phyloP scores from a whole-genome alignment of 2,797 vertebrate genomes.

The Falco novaeseelandiae region DNA sequence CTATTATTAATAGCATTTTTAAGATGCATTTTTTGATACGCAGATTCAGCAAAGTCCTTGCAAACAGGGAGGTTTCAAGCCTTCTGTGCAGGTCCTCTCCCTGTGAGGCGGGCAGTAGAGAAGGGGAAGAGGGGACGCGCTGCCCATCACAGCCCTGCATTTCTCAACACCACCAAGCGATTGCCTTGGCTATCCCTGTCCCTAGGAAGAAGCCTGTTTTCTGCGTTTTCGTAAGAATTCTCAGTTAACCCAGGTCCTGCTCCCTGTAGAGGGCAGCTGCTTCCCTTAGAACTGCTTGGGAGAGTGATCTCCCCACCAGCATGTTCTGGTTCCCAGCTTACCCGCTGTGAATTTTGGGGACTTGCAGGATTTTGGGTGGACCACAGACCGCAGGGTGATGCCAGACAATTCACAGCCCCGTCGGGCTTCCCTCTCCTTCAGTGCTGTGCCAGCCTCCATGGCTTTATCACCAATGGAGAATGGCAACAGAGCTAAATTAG shows the following conservation, averaged over 20 bases:
- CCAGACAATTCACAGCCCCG: fast-evolving
- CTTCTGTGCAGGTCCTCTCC: not conserved
- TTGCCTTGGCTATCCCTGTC: not conserved
- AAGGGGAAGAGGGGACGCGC: not conserved
- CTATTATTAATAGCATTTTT: not conserved
- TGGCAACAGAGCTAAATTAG: not conserved
- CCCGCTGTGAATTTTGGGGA: fast-evolving
- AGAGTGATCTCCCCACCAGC: not conserved
- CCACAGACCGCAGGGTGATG: fast-evolving
- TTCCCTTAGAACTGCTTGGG: not conserved
- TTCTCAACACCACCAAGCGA: not conserved
- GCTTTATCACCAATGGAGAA: fast-evolving
- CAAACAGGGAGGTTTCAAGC: not conserved
- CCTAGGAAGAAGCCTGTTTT: not conserved
- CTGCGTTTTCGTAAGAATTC: not conserved
- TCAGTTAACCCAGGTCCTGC: not conserved
- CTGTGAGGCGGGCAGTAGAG: fast-evolving
- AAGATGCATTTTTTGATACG: fast-evolving
- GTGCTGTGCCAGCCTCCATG: fast-evolving
- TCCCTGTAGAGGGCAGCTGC: constrained; percentile 40
- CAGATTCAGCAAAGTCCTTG: not conserved
- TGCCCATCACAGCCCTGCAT: not conserved
- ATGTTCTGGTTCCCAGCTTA: not conserved
- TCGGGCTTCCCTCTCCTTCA: not conserved
- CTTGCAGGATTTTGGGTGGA: not conserved